These are phyloP conservation scores for Glaucomys volans DNA, from an alignment of 2,113 vertebrate species.

Conservation along the genomic window DNA sequence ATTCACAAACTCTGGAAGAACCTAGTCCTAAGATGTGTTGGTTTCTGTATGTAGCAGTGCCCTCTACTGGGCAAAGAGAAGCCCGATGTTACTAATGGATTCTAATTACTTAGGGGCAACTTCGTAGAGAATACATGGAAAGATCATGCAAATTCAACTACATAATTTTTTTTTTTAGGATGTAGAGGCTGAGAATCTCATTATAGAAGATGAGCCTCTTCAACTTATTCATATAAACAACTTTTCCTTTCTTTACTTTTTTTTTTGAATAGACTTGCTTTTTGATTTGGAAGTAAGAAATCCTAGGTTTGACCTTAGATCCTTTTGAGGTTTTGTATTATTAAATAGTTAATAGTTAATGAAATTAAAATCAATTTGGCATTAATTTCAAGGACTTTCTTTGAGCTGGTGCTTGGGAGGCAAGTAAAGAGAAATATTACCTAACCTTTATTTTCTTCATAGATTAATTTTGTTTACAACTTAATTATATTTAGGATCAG, in stretches of 20 bases:
- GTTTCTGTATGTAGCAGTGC: conserved; percentile 76
- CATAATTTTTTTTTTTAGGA: neutral
- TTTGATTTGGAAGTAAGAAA: conserved; percentile 1
- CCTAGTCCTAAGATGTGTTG: neutral
- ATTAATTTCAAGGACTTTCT: neutral
- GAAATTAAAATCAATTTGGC: neutral
- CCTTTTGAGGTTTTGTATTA: neutral
- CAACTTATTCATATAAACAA: neutral
- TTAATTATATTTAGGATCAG: neutral
- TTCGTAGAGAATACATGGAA: neutral
- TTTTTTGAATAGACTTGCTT: neutral
- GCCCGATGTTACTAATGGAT: conserved; percentile 54
- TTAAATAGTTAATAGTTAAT: neutral
- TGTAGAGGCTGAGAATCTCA: neutral
- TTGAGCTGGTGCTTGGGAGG: neutral
- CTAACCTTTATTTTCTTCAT: neutral
- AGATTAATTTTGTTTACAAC: neutral
- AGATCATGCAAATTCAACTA: neutral
- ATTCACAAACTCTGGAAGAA: neutral
- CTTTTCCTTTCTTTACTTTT: neutral
- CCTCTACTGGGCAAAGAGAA: conserved; percentile 79
- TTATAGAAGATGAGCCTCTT: neutral
- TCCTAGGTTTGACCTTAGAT: neutral
- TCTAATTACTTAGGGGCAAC: conserved; percentile 37
- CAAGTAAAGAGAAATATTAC: neutral